These are phyloP conservation scores for Dorcus parallelipipedus DNA, from an alignment of 2,888 invertebrate genomes.

Conservation along the genomic window DNA sequence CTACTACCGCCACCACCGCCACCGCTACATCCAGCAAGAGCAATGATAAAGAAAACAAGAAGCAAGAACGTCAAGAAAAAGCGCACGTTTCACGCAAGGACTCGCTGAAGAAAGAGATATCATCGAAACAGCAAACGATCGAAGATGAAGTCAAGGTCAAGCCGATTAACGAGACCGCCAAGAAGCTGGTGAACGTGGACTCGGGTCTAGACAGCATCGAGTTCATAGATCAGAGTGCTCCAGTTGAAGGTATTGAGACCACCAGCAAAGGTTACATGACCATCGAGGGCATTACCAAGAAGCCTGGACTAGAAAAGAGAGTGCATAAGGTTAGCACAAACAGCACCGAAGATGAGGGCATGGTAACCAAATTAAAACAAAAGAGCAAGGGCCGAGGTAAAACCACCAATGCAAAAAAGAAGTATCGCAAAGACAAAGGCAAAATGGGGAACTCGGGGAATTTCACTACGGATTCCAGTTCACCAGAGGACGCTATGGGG, in stretches of 20 bases:
- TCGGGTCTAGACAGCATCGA: conserved; percentile 50
- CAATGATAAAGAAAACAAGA: conserved; percentile 14
- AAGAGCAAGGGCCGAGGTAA: conserved; percentile 18
- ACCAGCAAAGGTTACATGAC: conserved; percentile 39
- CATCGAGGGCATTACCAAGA: conserved; percentile 50
- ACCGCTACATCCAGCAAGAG: conserved; percentile 10
- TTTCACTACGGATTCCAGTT: conserved; percentile 17
- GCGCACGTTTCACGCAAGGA: conserved; percentile 11
- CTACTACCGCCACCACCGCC: neutral
- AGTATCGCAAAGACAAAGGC: conserved; percentile 18
- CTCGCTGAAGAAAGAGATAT: conserved; percentile 17
- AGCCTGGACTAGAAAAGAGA: conserved; percentile 2
- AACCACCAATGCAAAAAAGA: conserved; percentile 19
- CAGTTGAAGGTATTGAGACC: conserved; percentile 56
- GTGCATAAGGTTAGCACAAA: conserved; percentile 16
- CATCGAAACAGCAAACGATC: conserved; percentile 3
- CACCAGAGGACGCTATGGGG: conserved; percentile 12
- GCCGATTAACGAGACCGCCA: conserved; percentile 57
- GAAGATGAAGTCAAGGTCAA: conserved; percentile 25
- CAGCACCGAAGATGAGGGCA: conserved; percentile 15
- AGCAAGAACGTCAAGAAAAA: conserved; percentile 12
- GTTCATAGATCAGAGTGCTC: conserved; percentile 66
- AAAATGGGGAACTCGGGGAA: conserved; percentile 13
- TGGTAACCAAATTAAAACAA: conserved; percentile 12
- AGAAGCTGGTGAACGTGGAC: conserved; percentile 19